These are phyloP conservation scores for Drosophila tristis DNA, from an alignment of 1,140 invertebrate genomes.

Conservation along the genomic window DNA sequence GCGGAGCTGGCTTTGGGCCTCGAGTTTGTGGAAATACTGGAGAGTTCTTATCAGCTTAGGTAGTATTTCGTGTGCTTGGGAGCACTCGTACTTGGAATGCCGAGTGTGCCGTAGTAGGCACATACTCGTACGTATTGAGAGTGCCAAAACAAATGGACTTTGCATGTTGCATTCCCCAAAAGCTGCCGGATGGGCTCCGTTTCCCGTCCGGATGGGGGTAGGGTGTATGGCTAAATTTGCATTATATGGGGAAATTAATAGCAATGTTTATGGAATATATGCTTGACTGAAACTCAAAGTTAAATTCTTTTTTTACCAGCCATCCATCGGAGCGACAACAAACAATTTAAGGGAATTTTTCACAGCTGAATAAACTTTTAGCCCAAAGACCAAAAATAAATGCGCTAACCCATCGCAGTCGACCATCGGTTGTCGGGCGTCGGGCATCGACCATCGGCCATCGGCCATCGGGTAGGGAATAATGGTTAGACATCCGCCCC, in stretches of 20 bases:
- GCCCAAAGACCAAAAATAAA: conserved; percentile 75
- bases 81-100: too few relatives aligned
- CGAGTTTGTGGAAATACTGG: background rate
- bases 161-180: too few relatives aligned
- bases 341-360: conserved; percentile 66
- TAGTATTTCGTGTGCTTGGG: too few relatives aligned
- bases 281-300: conserved; percentile 57
- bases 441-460: conserved; percentile 1
- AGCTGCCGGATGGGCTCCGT: too few relatives aligned
- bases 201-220: background rate
- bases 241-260: conserved; percentile 20
- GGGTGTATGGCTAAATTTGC: conserved; percentile 23
- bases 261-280: conserved; percentile 44
- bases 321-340: conserved; percentile 41
- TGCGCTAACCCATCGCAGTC: conserved; percentile 49
- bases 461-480: conserved; percentile 4
- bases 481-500: conserved; percentile 5
- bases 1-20: conserved; percentile 11
- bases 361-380: conserved; percentile 63
- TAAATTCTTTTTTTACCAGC: conserved; percentile 41
- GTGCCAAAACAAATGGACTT: background rate
- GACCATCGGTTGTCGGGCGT: background rate
- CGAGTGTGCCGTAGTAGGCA: too few relatives aligned
- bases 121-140: too few relatives aligned
- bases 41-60: too few relatives aligned